phyloP scores from a whole-genome alignment of 2,113 vertebrate genomes.

The Tupaia chinensis region DNA sequence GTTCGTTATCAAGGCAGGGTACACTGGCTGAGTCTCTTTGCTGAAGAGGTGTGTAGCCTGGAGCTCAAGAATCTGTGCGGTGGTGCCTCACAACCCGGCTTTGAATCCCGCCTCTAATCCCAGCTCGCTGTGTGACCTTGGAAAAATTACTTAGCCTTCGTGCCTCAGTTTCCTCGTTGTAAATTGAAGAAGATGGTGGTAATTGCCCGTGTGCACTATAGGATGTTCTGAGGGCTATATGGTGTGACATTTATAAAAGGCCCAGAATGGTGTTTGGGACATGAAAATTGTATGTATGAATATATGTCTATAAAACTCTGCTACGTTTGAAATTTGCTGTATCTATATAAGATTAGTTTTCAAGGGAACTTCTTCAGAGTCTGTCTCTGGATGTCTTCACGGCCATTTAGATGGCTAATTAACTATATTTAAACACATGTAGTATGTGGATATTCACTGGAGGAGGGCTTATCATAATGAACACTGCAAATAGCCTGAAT shows the following conservation, averaged over 20 bases:
- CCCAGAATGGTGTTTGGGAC: background rate
- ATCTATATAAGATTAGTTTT: background rate
- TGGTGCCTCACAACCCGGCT: background rate
- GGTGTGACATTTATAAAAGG: background rate
- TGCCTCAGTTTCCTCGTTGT: conserved; percentile 8
- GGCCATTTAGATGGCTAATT: background rate
- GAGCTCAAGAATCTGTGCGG: background rate
- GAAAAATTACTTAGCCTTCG: background rate
- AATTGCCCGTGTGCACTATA: background rate
- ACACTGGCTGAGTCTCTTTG: background rate
- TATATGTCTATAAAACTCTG: background rate
- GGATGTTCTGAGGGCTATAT: background rate
- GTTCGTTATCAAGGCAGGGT: background rate
- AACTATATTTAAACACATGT: background rate
- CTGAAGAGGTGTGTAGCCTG: background rate
- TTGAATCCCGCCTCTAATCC: background rate
- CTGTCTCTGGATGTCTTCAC: background rate
- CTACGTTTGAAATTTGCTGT: background rate
- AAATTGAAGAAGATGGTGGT: background rate
- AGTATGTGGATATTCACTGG: background rate
- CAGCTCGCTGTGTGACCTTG: background rate
- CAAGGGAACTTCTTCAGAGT: background rate
- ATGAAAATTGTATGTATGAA: background rate
- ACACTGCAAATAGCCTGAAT: conserved; percentile 2
- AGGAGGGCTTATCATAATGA: background rate